phyloP scores from a whole-genome alignment of 2,113 vertebrate genomes.

The Clinocottus analis region DNA sequence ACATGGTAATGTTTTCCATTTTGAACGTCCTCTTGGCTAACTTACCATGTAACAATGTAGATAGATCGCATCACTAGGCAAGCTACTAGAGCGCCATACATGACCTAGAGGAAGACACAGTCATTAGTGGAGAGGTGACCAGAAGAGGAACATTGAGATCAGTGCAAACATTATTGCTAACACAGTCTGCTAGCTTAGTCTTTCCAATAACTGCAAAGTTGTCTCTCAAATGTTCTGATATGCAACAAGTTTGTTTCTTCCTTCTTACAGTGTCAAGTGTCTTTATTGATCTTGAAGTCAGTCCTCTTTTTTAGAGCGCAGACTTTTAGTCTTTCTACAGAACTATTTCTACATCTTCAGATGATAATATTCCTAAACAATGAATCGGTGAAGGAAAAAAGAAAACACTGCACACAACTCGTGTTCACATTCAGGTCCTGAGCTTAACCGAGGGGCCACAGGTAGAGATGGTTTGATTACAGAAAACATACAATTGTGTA shows the following conservation, averaged over 20 bases:
- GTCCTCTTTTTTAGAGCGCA: not conserved
- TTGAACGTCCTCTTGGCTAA: conserved; percentile 22
- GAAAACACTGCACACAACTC: not conserved
- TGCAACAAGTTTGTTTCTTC: not conserved
- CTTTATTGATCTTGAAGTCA: too few species aligned
- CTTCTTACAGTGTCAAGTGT: too few species aligned
- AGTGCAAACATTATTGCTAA: not conserved
- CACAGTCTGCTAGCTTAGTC: not conserved
- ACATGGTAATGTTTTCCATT: not conserved
- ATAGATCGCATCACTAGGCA: conserved; percentile 92
- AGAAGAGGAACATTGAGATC: not conserved
- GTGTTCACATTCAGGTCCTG: not conserved
- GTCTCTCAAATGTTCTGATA: not conserved
- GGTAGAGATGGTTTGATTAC: not conserved
- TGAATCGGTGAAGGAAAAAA: not conserved
- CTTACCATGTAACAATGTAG: conserved; percentile 98
- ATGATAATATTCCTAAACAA: not conserved
- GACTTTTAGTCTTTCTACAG: too few species aligned
- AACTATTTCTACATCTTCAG: not conserved
- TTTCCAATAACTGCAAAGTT: not conserved
- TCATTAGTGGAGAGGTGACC: not conserved
- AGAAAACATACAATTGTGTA: not conserved
- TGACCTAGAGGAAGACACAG: conserved; percentile 83
- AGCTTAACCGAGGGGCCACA: not conserved
- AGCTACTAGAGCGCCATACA: conserved; percentile 94